Evolutionary conservation across 2,113 vertebrate genomes (phyloP), one percentile per base, ranked within the genome.

Genomic region (Sialia sialis): DNA sequence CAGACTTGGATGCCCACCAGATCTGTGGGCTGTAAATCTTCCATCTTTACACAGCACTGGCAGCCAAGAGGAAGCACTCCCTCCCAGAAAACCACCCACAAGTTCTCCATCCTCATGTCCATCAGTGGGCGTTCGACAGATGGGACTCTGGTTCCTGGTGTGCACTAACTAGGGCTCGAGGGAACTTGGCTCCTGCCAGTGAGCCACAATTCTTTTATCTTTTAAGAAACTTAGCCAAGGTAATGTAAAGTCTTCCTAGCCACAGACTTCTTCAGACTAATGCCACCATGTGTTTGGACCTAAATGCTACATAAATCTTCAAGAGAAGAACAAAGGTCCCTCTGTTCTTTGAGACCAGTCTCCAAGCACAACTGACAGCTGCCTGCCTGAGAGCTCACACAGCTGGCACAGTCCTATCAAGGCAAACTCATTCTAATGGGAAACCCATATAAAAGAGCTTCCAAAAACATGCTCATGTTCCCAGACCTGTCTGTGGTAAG

Each of bases 21-120:
- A 73, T 49, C 41, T 1, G 34, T 83, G 75, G 75, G 85, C 59
- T 85, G 70, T 19, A 51, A 59, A 88, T 3, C 60, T 89, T 84
- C 74, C 74, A 79, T 89, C 74, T 60, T 87, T 16, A 34, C 56
- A n/a, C n/a, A 46, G 55, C 58, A 58, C 46, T 43, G 23, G 20
- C 64, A 74, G 73, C 91, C 89, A 81, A 87, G 84, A 95, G 91
- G 94, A 96, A 95, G 52, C 64, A 44, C 48, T 85, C 14, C 4
- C n/a, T 76, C 66, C 77, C 56, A 56, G 64, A 34, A 84, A 49
- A 89, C 74, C 91, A 80, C 93, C 91, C 79, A 46, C 84, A 55
- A 43, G 52, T 70, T 91, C 89, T 89, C 43, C 52, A 13, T 63
- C 48, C 84, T 89, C 56, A 1, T 25, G 80, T 85, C 72, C 80